Evolutionary conservation across 2,888 invertebrate genomes (phyloP), one percentile per base, ranked within the genome.

Genomic region (Tinea semifulvella): DNA sequence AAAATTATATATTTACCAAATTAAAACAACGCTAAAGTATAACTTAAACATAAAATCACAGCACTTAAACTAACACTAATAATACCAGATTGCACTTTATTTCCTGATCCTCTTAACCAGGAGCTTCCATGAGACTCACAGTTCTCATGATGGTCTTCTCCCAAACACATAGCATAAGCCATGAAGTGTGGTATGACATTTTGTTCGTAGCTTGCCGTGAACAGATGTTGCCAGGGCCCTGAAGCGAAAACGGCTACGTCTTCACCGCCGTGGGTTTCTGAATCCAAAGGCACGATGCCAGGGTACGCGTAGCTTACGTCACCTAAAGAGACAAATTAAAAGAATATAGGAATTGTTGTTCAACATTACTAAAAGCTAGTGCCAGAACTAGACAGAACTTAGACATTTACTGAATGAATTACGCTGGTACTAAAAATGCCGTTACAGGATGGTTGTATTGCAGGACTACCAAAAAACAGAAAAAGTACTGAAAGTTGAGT

Each of bases 141-240:
- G 46, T 75, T 76, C 10, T 61, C 67, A 52, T 84, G 84, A 48
- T 68, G 69, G 18, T 83, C 76, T 1, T 76, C 65, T 0, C 86
- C 84, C 1, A 90, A 68, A 53, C 91, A 91, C 56, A 89, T 83
- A 1, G 91, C 90, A 54, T 86, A 92, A 0, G 84, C 86, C 74
- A 91, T 87, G 16, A 89, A 84, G 56, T 92, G 89, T 0, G 92
- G 90, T 10, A 94, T 87, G 47, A 86, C 83, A 57, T 85, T 87
- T 62, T 94, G 91, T 55, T 94, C 92, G 55, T 88, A 88, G 43
- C 86, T 87, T 13, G 92, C 89, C 0, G 88, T 86, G 64, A 94
- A 91, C 3, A 94, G 81, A 58, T 93, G 92, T 20, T 91, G 84
- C 85, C 88, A 89, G 0, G 91, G 92, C 43, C 88, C 94, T 8